phyloP scores from a whole-genome alignment of 2,888 invertebrate genomes.

The Byasa hedistus region DNA sequence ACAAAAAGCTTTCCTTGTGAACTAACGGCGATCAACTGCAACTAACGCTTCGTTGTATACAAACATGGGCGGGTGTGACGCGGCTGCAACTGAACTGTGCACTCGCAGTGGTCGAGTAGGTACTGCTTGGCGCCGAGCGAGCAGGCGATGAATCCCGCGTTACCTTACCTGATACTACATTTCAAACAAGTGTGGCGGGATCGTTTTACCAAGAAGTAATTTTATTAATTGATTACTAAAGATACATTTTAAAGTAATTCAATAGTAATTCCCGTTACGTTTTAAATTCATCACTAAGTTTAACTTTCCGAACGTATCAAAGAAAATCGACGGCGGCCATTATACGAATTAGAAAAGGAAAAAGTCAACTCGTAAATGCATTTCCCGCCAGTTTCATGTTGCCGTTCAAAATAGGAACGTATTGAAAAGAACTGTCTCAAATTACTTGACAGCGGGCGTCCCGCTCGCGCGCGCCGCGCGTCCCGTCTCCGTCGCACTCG shows the following conservation, averaged over 20 bases:
- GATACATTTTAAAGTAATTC: neutral
- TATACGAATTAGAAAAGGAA: slow-evolving; percentile 65
- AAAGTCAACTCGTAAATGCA: slow-evolving; percentile 69
- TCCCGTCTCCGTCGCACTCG: slow-evolving; percentile 50
- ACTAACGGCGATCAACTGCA: no score
- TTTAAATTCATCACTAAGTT: slow-evolving; percentile 36
- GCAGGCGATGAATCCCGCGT: no score
- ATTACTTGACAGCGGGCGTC: slow-evolving; percentile 67
- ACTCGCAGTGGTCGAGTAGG: no score
- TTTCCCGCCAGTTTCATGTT: slow-evolving; percentile 76
- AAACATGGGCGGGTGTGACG: no score
- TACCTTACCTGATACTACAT: no score
- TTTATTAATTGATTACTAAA: neutral
- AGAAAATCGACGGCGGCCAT: slow-evolving; percentile 68
- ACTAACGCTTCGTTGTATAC: no score
- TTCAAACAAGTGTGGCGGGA: no score
- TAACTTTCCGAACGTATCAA: slow-evolving; percentile 63
- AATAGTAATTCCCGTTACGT: neutral
- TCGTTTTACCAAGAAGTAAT: no score
- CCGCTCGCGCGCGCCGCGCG: slow-evolving; percentile 39
- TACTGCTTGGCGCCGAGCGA: no score
- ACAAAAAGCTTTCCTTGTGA: no score
- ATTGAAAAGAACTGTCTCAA: slow-evolving; percentile 80
- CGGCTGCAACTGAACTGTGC: no score
- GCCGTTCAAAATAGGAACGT: slow-evolving; percentile 79